Evolutionary conservation across 2,113 vertebrate genomes (phyloP), one percentile per base, ranked within the genome.

Genomic region (Nettapus auritus): DNA sequence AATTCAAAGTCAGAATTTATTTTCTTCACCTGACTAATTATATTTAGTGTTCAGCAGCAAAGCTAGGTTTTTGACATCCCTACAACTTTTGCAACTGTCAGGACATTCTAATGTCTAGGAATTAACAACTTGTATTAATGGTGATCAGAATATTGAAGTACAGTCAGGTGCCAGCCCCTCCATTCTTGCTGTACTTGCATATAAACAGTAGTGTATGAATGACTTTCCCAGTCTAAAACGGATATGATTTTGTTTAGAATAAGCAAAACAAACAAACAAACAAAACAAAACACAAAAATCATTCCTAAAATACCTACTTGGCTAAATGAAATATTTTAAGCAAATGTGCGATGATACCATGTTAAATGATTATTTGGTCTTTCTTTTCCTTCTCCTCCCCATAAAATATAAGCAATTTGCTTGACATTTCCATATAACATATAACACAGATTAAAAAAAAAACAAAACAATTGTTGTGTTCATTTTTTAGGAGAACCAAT

Each of bases 1-100:
- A 94, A 90, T 91, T 91, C 71, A 2, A 88, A 88, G 73, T 92
- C 88, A 63, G 59, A 87, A 59, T 89, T 74, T 64, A 50, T 82
- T 80, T 82, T 75, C 57, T 81, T 89, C 42, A 29, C 6, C 0
- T 93, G 63, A 74, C 55, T 86, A 69, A 70, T 66, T 16, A 40
- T 62, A 29, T 36, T 10, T 52, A 62, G 18, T 12, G 18, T 67
- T 92, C 48, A 82, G 44, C 44, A 73, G 63, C 64, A 64, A 62
- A 59, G 13, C 18, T 46, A 38, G 7, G 4, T 0, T 53, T 88
- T 91, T 68, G 28, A 28, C 40, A 67, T 3, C 29, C 13, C 22
- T 68, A 0, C 71, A 60, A 31, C 20, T 60, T 52, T 8, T 50
- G 11, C 79, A 11, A 70, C 10, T 83, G 60, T 93, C 31, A 85